Percentiles rank a stretch among this genome's conserved stretches.
Evolutionary conservation across 2,797 vertebrate genomes (phyloP).

Genomic region (Philypnodon macrostomus): DNA sequence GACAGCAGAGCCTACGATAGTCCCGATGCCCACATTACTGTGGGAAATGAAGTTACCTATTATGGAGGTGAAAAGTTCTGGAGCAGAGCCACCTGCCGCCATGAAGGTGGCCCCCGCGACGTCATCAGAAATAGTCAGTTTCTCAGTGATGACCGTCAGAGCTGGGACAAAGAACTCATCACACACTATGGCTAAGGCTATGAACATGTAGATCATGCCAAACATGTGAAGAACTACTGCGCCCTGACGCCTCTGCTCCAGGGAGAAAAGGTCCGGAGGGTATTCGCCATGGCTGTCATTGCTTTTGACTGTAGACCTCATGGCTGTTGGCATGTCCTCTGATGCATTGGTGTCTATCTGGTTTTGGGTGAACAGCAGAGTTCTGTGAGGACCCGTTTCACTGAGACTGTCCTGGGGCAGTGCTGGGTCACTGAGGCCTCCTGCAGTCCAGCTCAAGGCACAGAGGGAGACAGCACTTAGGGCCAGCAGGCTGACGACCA

Average conservation of each 20-base stretch:
- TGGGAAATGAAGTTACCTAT: constrained; percentile 98
- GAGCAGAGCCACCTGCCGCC: constrained; percentile 96
- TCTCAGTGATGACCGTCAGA: constrained; percentile 96
- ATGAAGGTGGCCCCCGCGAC: constrained; percentile 98
- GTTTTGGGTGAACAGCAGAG: constrained; percentile 86
- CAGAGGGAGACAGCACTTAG: constrained; percentile 85
- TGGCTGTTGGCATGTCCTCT: constrained; percentile 67
- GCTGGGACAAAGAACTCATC: constrained; percentile 99
- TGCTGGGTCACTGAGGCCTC: constrained; percentile 58
- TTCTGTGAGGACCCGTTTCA: constrained; percentile 80
- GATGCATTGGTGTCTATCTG: constrained; percentile 73
- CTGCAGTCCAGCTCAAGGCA: constrained; percentile 87
- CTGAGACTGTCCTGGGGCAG: constrained; percentile 64
- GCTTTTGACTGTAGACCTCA: constrained; percentile 70
- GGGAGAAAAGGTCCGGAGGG: constrained; percentile 86
- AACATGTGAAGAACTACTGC: constrained; percentile 91
- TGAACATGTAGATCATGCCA: constrained; percentile 99
- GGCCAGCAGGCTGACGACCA: constrained; percentile 86
- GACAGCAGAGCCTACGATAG: constrained; percentile 96
- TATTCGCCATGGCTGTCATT: constrained; percentile 84
- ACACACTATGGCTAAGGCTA: constrained; percentile 96
- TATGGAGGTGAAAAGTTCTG: constrained; percentile 97
- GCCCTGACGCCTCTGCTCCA: constrained; percentile 83
- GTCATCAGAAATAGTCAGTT: constrained; percentile 91
- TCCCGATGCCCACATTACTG: constrained; percentile 98